Conservation (phyloP, 30 jellyfish, hydroid and myxozoan genomes). For the Turritopsis rubra region DNA sequence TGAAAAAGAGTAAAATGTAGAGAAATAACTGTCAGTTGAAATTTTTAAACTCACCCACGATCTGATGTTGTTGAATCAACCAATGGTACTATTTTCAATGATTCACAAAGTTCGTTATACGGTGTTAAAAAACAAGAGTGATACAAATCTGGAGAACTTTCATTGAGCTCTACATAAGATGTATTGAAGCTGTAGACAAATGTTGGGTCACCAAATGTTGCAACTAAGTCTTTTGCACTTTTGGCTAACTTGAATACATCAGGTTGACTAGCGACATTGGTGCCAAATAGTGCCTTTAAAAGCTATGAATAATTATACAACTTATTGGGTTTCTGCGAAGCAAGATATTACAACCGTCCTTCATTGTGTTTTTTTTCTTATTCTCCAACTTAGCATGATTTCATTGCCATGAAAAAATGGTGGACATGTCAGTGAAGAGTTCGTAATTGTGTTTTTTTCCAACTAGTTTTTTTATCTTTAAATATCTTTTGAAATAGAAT, state of each 20-base stretch:
- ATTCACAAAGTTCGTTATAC: slow-evolving; percentile 5
- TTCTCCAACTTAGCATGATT: too few species aligned
- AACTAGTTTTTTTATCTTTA: too few species aligned
- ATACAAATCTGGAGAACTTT: not conserved
- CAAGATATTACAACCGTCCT: too few species aligned
- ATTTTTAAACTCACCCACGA: not conserved
- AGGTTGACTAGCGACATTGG: slow-evolving; percentile 93
- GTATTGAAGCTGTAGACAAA: slow-evolving; percentile 3
- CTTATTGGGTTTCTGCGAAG: too few species aligned
- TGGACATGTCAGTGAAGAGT: too few species aligned
- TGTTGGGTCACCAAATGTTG: slow-evolving; percentile 80
- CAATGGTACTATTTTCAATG: slow-evolving; percentile 18
- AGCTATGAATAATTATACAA: slow-evolving; percentile 31
- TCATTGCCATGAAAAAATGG: too few species aligned
- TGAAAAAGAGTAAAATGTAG: not conserved
- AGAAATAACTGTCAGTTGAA: too few species aligned
- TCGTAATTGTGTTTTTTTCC: too few species aligned
- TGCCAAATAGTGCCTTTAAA: slow-evolving; percentile 83
- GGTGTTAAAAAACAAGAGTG: slow-evolving; percentile 25
- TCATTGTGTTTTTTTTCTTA: too few species aligned
- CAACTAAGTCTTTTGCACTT: slow-evolving; percentile 78
- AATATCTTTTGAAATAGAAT: too few species aligned
- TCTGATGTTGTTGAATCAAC: slow-evolving; percentile 11
- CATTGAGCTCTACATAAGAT: not conserved
- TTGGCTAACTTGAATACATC: slow-evolving; percentile 65